Percentiles rank a stretch among this genome's conserved stretches.
Conservation (phyloP, 2,797 vertebrate genomes). For the Sebastes steindachneri region DNA sequence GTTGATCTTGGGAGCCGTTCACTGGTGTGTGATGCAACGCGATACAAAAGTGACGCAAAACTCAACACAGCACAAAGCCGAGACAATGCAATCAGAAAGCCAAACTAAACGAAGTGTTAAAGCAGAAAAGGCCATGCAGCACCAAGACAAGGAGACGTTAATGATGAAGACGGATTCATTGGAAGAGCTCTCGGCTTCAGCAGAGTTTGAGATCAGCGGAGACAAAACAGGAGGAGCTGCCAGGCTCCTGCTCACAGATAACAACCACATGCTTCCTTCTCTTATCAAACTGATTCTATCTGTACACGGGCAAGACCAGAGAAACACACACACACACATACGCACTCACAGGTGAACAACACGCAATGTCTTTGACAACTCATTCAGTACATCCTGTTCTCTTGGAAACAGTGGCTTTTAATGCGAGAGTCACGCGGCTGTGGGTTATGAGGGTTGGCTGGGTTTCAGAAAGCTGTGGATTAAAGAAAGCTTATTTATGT, state of each 20-base stretch:
- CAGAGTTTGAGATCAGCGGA: conserved; percentile 11
- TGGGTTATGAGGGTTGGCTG: neutral
- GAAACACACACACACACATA: neutral
- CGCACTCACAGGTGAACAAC: conserved; percentile 23
- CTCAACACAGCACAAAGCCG: neutral
- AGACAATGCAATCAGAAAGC: neutral
- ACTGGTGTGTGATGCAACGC: too few species aligned
- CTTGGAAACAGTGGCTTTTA: neutral
- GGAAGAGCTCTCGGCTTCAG: neutral
- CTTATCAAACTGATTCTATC: conserved; percentile 65
- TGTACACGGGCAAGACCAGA: conserved; percentile 9
- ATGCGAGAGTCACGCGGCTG: neutral
- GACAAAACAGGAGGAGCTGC: conserved; percentile 33
- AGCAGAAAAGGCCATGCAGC: neutral
- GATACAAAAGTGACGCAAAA: neutral
- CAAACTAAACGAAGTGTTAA: neutral
- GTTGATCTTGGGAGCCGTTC: neutral
- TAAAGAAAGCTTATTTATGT: neutral
- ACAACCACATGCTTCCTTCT: conserved; percentile 48
- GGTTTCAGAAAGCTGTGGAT: neutral
- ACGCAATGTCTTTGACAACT: conserved; percentile 4
- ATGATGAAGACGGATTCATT: neutral
- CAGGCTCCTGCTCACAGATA: conserved; percentile 53
- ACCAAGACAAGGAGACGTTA: neutral
- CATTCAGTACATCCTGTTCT: conserved; percentile 12